Evolutionary conservation across 2,113 vertebrate species (phyloP).

Genomic region (Apus apus): DNA sequence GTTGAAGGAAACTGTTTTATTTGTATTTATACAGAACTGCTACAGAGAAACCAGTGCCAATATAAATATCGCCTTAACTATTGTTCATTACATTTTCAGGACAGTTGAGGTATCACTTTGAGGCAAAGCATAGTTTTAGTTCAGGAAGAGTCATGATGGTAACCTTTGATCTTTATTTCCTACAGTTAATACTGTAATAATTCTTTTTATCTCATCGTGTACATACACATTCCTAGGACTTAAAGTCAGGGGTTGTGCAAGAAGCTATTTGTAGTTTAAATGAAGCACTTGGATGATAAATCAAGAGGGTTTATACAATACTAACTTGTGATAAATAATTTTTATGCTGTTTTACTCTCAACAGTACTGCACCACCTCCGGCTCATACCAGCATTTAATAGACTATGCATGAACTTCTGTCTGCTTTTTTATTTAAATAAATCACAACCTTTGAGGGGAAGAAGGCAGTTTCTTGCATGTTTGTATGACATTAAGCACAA

Average conservation of each 20-base stretch:
- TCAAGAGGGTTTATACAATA: conserved; percentile 37
- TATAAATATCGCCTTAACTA: background rate
- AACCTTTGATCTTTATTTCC: conserved; percentile 69
- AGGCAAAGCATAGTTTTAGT: conserved; percentile 39
- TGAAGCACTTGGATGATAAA: conserved; percentile 41
- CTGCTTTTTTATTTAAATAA: background rate
- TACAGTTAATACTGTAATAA: conserved; percentile 56
- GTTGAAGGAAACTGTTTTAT: background rate
- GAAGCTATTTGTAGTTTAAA: conserved; percentile 57
- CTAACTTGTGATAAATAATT: conserved; percentile 43
- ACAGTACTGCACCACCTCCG: background rate
- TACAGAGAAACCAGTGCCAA: background rate
- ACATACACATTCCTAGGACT: conserved; percentile 41
- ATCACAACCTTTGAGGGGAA: background rate
- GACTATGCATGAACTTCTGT: background rate
- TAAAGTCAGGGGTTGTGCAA: conserved; percentile 48
- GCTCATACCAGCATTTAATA: background rate
- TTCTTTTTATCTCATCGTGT: conserved; percentile 58
- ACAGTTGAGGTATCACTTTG: conserved; percentile 37
- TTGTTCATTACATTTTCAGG: conserved; percentile 25
- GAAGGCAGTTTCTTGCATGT: background rate
- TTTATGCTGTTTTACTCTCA: conserved; percentile 22
- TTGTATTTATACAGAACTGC: background rate
- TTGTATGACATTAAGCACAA: background rate
- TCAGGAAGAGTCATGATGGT: conserved; percentile 43